Conservation (phyloP, 1,140 invertebrate species). For the Ceratina calcarata region DNA sequence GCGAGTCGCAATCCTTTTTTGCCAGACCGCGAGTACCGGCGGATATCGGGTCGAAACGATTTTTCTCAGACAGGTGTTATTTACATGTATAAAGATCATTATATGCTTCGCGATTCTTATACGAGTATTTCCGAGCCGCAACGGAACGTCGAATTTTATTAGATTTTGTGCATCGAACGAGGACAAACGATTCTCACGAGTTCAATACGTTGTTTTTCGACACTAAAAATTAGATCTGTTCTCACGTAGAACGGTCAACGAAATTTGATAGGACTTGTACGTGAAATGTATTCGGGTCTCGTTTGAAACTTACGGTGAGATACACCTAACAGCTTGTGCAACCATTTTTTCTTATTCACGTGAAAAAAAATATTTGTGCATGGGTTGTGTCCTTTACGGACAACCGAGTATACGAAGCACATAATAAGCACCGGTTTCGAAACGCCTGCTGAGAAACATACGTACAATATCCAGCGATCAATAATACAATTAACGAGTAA, state of each 20-base stretch:
- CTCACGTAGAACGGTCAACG: not conserved
- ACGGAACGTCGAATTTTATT: not conserved
- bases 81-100: conserved; percentile 13
- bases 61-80: conserved; percentile 12
- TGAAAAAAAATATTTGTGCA: conserved; percentile 20
- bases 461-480: conserved; percentile 6
- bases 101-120: not conserved
- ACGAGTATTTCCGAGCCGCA: not conserved
- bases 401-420: conserved; percentile 3
- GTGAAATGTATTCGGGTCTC: too few species aligned
- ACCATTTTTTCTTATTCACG: too few species aligned
- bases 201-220: not conserved
- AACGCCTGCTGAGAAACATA: conserved; percentile 22
- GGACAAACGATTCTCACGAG: not conserved
- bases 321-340: too few species aligned
- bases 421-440: not conserved
- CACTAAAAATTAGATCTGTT: not conserved
- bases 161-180: conserved; percentile 30
- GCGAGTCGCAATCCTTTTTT: conserved; percentile 63
- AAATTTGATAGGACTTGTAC: too few species aligned
- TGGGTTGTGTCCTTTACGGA: not conserved
- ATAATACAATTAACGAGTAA: conserved; percentile 27
- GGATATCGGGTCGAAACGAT: conserved; percentile 28
- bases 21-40: conserved; percentile 32
- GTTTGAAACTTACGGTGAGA: too few species aligned